A percentile compares a stretch with the other conserved stretches of the same genome.
These are phyloP conservation scores for Dallia pectoralis DNA, from an alignment of 2,797 vertebrate genomes.

Conservation along the genomic window DNA sequence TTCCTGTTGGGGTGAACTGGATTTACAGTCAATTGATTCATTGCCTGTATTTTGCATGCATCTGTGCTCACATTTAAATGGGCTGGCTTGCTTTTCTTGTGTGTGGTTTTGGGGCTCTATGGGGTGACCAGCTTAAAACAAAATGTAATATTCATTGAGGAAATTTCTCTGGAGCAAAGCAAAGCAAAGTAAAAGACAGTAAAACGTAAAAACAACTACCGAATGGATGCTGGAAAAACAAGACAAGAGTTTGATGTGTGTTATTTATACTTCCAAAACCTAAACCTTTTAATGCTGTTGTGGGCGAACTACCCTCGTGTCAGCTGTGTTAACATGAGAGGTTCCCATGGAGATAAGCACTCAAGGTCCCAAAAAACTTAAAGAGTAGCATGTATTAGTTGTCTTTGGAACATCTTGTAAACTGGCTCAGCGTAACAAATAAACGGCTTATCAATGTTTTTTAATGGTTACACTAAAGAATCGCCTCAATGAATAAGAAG, in stretches of 20 bases:
- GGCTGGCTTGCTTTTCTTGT: neutral
- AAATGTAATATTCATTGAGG: neutral
- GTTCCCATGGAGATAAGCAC: too few species aligned
- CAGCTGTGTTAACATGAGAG: neutral
- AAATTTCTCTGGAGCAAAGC: neutral
- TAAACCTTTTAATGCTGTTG: neutral
- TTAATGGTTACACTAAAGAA: neutral
- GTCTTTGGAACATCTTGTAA: neutral
- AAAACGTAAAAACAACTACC: neutral
- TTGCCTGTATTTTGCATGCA: conserved; percentile 1
- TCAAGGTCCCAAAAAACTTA: neutral
- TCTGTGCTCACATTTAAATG: conserved; percentile 36
- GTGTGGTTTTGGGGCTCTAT: neutral
- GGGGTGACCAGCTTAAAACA: neutral
- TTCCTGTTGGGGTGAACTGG: conserved; percentile 33
- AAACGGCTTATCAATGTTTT: neutral
- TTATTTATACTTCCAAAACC: neutral
- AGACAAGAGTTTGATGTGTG: neutral
- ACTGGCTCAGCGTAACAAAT: neutral
- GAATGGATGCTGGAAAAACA: neutral
- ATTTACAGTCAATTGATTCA: conserved; percentile 25
- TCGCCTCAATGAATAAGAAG: neutral
- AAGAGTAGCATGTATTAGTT: neutral
- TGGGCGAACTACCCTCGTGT: neutral
- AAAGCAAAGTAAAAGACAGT: neutral